Percentiles rank a stretch among this genome's conserved stretches.
phyloP scores from a whole-genome alignment of 2,797 vertebrate genomes.

The Eupleurogrammus muticus region DNA sequence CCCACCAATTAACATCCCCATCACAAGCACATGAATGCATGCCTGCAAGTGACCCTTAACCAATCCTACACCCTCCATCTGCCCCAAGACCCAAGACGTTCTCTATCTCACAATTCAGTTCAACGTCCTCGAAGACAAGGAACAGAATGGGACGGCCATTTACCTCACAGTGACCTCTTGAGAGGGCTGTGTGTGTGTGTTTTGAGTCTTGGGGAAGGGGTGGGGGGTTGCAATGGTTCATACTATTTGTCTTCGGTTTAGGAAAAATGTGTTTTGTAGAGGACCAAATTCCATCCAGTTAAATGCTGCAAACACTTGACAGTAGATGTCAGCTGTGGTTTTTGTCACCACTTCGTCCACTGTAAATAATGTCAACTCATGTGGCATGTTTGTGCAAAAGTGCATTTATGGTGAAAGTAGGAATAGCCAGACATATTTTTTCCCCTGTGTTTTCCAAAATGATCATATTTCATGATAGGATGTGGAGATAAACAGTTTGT shows the following conservation, averaged over 20 bases:
- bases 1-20: constrained; percentile 4
- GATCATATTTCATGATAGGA: constrained; percentile 67
- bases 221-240: constrained; percentile 49
- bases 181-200: constrained; percentile 53
- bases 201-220: constrained; percentile 37
- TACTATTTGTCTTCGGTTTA: constrained; percentile 74
- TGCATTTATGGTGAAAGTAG: constrained; percentile 73
- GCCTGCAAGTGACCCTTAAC: constrained; percentile 29
- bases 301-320: constrained; percentile 73
- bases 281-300: constrained; percentile 72
- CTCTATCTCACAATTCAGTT: constrained; percentile 75
- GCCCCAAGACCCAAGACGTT: constrained; percentile 58
- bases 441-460: constrained; percentile 59
- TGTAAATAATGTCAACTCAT: constrained; percentile 81
- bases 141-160: constrained; percentile 79
- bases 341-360: constrained; percentile 78
- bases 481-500: constrained; percentile 78
- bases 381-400: constrained; percentile 75
- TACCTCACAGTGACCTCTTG: constrained; percentile 79
- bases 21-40: constrained; percentile 20
- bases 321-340: constrained; percentile 72
- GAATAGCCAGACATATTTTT: constrained; percentile 58
- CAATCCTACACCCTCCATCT: constrained; percentile 21
- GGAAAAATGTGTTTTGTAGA: constrained; percentile 69
- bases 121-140: constrained; percentile 80